Evolutionary conservation across 2,113 vertebrate genomes (phyloP).

Genomic region (Gallinago media): DNA sequence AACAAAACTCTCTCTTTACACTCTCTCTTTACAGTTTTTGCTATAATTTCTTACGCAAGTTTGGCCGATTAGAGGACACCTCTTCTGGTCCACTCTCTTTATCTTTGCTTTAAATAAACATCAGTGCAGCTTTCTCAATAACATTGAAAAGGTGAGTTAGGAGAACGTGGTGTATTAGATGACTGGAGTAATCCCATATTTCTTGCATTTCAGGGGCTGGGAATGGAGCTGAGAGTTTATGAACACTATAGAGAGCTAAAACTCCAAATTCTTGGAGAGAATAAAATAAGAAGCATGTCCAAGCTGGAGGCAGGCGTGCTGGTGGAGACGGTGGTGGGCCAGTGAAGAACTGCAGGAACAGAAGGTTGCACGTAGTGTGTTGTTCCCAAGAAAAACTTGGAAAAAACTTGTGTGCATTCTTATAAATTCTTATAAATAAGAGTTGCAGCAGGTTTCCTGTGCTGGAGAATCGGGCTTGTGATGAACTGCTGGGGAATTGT

Average conservation of each 20-base stretch:
- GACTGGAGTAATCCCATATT: neutral
- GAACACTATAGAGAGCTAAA: neutral
- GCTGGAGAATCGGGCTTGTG: neutral
- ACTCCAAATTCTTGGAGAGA: neutral
- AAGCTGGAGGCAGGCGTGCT: neutral
- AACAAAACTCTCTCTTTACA: neutral
- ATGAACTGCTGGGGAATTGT: neutral
- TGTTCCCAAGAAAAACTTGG: neutral
- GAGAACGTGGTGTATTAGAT: neutral
- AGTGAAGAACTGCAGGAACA: neutral
- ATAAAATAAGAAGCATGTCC: neutral
- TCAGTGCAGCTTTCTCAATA: neutral
- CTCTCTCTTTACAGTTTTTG: neutral
- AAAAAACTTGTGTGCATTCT: neutral
- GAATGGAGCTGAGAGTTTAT: neutral
- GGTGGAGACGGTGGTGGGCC: neutral
- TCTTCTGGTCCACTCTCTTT: neutral
- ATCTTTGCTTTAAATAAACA: neutral
- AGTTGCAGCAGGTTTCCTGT: neutral
- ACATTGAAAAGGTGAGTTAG: neutral
- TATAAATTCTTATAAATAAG: neutral
- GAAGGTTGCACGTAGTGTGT: neutral
- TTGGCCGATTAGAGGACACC: neutral
- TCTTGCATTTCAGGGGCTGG: neutral
- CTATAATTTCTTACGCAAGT: neutral